phyloP scores from a whole-genome alignment of 2,113 vertebrate species.

The Mystacornis crossleyi region DNA sequence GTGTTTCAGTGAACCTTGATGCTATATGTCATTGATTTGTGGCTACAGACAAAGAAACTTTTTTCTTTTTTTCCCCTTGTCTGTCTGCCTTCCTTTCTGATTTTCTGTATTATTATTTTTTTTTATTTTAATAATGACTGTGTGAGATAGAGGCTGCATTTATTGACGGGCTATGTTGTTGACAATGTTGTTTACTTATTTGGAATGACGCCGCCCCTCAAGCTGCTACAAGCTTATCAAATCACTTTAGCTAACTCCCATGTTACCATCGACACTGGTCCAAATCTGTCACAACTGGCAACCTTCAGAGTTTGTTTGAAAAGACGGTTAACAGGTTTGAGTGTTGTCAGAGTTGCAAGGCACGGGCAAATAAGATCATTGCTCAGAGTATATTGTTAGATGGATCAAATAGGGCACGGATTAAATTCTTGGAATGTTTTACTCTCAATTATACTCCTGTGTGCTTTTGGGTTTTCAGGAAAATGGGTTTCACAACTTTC shows the following conservation, averaged over 20 bases:
- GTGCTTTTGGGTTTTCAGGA: background rate
- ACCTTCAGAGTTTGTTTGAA: conserved; percentile 70
- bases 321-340: conserved; percentile 64
- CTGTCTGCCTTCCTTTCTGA: background rate
- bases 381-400: background rate
- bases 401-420: background rate
- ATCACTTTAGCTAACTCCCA: conserved; percentile 69
- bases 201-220: conserved; percentile 68
- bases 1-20: conserved; percentile 31
- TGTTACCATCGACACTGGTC: conserved; percentile 64
- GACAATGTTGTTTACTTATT: conserved; percentile 74
- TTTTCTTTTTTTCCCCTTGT: background rate
- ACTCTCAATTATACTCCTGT: background rate
- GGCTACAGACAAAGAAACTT: conserved; percentile 11
- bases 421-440: conserved; percentile 13
- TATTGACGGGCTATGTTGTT: conserved; percentile 50
- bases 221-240: conserved; percentile 77
- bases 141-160: conserved; percentile 20
- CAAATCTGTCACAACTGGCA: conserved; percentile 81
- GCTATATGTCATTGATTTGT: conserved; percentile 12
- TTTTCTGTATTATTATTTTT: background rate
- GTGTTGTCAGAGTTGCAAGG: conserved; percentile 33
- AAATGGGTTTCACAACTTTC: background rate
- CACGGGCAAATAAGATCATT: conserved; percentile 48
- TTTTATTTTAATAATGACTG: conserved; percentile 8